Conservation (phyloP, 2,113 vertebrate species). For the Macheiramphus alcinus region DNA sequence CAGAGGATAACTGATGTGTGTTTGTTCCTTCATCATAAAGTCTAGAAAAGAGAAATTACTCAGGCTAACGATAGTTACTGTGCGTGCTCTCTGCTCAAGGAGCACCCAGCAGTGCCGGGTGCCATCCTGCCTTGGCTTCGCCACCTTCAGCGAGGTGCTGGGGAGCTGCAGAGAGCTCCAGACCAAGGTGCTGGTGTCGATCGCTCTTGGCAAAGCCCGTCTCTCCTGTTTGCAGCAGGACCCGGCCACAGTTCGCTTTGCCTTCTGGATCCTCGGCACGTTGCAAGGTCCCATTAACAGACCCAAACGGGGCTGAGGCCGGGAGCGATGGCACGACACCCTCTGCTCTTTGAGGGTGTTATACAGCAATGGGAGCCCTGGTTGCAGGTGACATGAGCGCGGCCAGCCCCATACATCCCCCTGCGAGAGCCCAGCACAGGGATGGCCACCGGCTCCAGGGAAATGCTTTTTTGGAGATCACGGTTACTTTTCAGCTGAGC, state of each 20-base stretch:
- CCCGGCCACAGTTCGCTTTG: rapidly evolving
- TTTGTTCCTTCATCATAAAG: rapidly evolving
- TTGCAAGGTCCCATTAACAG: neutral
- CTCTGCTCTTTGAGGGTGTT: neutral
- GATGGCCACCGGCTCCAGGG: rapidly evolving
- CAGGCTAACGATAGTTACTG: rapidly evolving
- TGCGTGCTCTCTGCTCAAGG: rapidly evolving
- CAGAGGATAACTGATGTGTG: rapidly evolving
- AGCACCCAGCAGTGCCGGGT: neutral
- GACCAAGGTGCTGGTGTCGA: rapidly evolving
- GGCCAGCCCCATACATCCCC: rapidly evolving
- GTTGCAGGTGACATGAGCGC: neutral
- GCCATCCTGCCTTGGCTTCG: neutral
- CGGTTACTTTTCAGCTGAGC: neutral
- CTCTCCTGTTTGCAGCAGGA: neutral
- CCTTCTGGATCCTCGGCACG: neutral
- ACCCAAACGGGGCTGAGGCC: neutral
- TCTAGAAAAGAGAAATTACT: neutral
- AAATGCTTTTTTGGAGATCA: neutral
- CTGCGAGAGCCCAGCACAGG: rapidly evolving
- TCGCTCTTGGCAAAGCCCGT: rapidly evolving
- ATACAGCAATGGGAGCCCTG: rapidly evolving
- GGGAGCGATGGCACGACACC: rapidly evolving
- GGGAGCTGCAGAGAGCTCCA: neutral
- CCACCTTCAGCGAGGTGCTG: neutral